These are phyloP conservation scores for Holacanthella duospinosa DNA, from an alignment of 2,888 invertebrate genomes.

Conservation along the genomic window DNA sequence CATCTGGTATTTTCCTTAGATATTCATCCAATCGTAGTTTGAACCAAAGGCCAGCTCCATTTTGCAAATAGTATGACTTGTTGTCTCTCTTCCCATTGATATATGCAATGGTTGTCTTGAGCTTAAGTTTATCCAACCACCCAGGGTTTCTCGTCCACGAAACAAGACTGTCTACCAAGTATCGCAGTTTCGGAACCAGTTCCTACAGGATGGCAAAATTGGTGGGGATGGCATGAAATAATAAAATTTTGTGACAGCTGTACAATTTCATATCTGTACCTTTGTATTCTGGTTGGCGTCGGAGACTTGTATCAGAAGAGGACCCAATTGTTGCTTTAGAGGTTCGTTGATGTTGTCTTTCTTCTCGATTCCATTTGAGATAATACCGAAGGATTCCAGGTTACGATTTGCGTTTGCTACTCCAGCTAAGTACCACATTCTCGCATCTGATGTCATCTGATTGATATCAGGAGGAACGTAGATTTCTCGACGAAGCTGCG, in stretches of 20 bases:
- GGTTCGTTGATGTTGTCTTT: not conserved
- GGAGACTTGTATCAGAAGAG: not conserved
- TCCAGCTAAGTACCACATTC: not conserved
- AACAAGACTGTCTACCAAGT: not conserved
- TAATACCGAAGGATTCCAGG: not conserved
- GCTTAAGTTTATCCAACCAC: constrained; percentile 4
- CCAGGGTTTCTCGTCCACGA: not conserved
- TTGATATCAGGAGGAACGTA: not conserved
- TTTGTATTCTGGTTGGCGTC: not conserved
- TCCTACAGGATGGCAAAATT: too few species aligned
- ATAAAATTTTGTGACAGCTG: too few species aligned
- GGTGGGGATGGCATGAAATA: too few species aligned
- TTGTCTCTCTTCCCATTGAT: constrained; percentile 16
- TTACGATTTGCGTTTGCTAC: not conserved
- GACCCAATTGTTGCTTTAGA: not conserved
- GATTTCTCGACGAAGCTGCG: not conserved
- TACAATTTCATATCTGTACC: too few species aligned
- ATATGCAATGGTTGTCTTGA: constrained; percentile 10
- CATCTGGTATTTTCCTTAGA: not conserved
- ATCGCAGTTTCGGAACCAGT: not conserved
- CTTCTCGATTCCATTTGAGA: not conserved
- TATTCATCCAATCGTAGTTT: constrained; percentile 8
- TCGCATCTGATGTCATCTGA: not conserved
- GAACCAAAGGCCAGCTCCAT: constrained; percentile 15
- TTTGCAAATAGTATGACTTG: constrained; percentile 18